phyloP scores from a whole-genome alignment of 2,113 vertebrate species.

The Melanerpes aurifrons region DNA sequence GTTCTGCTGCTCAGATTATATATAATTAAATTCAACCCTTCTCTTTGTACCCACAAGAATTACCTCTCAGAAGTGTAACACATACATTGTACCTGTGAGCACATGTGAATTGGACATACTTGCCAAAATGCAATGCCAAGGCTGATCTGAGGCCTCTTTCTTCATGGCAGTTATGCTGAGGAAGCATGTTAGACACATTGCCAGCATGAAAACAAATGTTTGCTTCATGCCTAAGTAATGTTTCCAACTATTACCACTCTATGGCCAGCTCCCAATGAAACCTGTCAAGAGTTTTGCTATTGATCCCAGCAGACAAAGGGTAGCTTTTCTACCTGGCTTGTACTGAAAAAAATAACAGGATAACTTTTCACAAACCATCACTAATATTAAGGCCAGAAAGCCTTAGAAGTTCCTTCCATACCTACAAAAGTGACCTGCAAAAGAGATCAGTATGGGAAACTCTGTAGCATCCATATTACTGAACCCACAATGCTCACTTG shows the following conservation, averaged over 20 bases:
- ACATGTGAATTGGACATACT: background rate
- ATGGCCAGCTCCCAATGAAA: background rate
- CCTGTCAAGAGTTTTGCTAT: background rate
- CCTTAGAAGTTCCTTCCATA: background rate
- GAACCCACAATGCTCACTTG: background rate
- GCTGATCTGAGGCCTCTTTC: background rate
- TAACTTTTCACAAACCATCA: background rate
- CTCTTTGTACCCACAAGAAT: slow-evolving; percentile 10
- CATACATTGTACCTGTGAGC: background rate
- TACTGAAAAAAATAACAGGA: background rate
- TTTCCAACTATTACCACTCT: background rate
- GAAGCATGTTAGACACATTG: background rate
- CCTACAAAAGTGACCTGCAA: background rate
- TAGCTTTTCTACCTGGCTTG: background rate
- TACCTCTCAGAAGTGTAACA: background rate
- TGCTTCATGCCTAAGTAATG: background rate
- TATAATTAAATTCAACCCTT: slow-evolving; percentile 1
- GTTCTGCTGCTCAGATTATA: background rate
- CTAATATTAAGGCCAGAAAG: background rate
- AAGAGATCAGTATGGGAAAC: background rate
- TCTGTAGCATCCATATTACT: background rate
- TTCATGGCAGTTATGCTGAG: background rate
- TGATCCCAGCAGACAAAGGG: background rate
- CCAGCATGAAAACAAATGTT: background rate
- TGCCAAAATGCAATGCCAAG: background rate